Evolutionary conservation across 2,113 vertebrate genomes (phyloP).

Genomic region (Petrocephalus zakoni): DNA sequence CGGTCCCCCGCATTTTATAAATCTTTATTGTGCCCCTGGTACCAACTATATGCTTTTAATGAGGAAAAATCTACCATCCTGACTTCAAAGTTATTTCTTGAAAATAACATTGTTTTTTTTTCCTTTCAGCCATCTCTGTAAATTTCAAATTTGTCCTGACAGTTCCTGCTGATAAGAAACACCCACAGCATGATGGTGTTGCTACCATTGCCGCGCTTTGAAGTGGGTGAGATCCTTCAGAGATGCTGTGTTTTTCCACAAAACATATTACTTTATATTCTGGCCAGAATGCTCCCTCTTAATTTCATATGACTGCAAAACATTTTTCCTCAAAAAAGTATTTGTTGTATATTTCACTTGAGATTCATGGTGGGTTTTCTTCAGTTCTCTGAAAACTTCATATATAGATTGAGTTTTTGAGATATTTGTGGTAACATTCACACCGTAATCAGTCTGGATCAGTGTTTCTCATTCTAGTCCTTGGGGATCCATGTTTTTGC

Average conservation of each 20-base stretch:
- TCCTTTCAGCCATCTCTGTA: neutral
- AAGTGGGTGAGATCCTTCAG: neutral
- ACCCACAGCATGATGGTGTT: neutral
- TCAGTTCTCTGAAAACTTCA: neutral
- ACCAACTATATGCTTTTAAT: neutral
- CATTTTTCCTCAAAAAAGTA: neutral
- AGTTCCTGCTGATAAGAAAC: neutral
- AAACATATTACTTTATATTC: neutral
- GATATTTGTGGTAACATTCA: neutral
- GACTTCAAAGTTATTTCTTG: neutral
- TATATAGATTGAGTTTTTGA: neutral
- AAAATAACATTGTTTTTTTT: neutral
- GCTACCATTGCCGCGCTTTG: neutral
- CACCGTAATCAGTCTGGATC: neutral
- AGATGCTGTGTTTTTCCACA: neutral
- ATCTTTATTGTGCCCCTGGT: neutral
- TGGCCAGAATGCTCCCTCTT: neutral
- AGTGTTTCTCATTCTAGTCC: neutral
- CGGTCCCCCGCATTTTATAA: neutral
- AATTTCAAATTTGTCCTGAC: neutral
- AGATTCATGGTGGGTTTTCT: neutral
- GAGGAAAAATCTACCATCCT: neutral
- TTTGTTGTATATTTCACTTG: neutral
- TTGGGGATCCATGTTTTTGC: neutral
- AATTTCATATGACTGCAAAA: neutral